Evolutionary conservation across 2,888 invertebrate species (phyloP), one percentile per base, ranked within the genome.

Genomic region (Xanthorhoe designata): DNA sequence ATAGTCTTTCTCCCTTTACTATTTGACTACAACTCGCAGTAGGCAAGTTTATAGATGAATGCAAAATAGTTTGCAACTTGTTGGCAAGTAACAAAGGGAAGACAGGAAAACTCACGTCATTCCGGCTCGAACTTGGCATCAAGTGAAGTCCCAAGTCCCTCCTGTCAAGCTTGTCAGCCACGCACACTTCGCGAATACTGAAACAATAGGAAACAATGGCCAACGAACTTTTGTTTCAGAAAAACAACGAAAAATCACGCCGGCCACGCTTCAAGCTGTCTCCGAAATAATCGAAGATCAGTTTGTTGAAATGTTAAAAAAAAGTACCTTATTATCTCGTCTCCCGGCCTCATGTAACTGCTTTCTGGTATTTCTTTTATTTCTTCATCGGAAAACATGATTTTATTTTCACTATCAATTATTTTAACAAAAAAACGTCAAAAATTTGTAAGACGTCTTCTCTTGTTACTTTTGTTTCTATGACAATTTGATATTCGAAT

Each of bases 341-440:
- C 91, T 70, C 88, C 90, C 64, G 89, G 87, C 73, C 85, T 84
- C 86, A 87, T 87, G 78, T 88, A 87, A 78, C 84, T 84, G 80
- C 83, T 85, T 79, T 87, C 91, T 71, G 84, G 82, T 72, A 85
- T 84, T 83, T 86, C 87, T 91, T 92, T 93, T 87, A 91, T 91
- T 88, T 92, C 92, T 69, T 92, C 92, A 78, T 92, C 91, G 73
- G 90, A 90, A 86, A 93, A 91, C 93, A 93, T 93, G 84, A 85
- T 91, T 68, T 90, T 88, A 86, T 88, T 89, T 87, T 82, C 87
- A 76, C 79, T 83, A 88, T 91, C 90, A 91, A 91, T 89, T 92
- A 87, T 91, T 92, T 91, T 83, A 70, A 84, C 79, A 88, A 89
- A 90, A 91, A 89, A 86, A 83, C 84, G 87, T 87, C 87, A 86